A percentile compares a stretch with the other conserved stretches of the same genome.
Evolutionary conservation across 2,888 invertebrate species (phyloP).

Genomic region (Zootermopsis nevadensis): DNA sequence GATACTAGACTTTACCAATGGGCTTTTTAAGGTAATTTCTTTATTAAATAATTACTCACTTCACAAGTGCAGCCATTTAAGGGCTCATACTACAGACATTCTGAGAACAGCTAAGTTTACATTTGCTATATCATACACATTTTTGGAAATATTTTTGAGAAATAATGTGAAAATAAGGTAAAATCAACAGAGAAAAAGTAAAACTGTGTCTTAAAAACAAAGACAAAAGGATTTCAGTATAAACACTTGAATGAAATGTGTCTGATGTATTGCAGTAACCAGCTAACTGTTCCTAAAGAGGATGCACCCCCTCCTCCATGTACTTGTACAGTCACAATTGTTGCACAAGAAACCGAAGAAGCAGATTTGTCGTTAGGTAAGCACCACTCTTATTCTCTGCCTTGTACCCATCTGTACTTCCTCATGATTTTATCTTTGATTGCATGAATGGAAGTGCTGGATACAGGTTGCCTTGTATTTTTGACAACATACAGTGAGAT

Average conservation of each 20-base stretch:
- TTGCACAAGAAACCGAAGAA: constrained; percentile 45
- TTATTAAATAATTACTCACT: too few relatives aligned
- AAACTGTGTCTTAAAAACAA: background rate
- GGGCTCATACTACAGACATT: background rate
- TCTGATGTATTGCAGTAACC: constrained; percentile 54
- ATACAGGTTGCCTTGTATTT: too few relatives aligned
- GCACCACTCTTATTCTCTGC: background rate
- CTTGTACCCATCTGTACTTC: background rate
- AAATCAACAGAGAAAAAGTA: background rate
- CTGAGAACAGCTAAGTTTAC: background rate
- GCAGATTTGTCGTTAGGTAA: constrained; percentile 24
- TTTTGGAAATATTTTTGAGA: too few relatives aligned
- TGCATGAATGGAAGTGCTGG: too few relatives aligned
- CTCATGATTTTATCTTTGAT: background rate
- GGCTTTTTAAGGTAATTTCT: too few relatives aligned
- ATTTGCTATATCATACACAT: background rate
- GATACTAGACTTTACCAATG: too few relatives aligned
- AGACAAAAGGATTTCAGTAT: background rate
- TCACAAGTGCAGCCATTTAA: too few relatives aligned
- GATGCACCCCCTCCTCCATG: constrained; percentile 63
- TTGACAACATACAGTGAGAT: too few relatives aligned
- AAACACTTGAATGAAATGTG: background rate
- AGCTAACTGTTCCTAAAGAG: constrained; percentile 64
- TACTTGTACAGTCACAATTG: constrained; percentile 58
- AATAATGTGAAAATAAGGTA: too few relatives aligned